Percentiles rank a stretch among this genome's conserved stretches.
Conservation (phyloP, 2,888 invertebrate species). For the Andrena bucephala region DNA sequence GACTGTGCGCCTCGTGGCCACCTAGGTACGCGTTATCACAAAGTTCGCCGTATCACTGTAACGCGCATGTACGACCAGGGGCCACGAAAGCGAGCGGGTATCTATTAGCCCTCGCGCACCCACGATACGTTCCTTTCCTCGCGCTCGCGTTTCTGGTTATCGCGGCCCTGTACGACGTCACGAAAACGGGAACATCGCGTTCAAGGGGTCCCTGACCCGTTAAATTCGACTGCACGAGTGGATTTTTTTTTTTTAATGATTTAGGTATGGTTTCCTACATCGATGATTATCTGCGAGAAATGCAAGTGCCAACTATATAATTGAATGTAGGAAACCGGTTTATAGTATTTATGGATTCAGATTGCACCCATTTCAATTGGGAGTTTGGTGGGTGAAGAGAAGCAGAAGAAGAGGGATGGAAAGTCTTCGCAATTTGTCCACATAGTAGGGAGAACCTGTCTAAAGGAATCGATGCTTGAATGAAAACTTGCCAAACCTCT, state of each 20-base stretch:
- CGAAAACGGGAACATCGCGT: not conserved
- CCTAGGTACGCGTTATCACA: conserved; percentile 77
- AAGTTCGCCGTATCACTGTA: conserved; percentile 76
- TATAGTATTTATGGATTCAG: no score
- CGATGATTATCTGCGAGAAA: not conserved
- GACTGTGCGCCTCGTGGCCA: conserved; percentile 66
- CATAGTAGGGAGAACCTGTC: no score
- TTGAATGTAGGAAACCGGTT: no score
- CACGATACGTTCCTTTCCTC: conserved; percentile 45
- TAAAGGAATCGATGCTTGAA: no score
- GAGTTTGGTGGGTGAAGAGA: no score
- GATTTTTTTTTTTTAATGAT: not conserved
- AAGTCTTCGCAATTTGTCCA: no score
- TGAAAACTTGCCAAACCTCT: no score
- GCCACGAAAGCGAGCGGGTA: conserved; percentile 67
- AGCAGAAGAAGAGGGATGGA: no score
- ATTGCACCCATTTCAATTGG: no score
- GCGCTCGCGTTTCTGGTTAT: conserved; percentile 26
- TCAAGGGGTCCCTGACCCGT: not conserved
- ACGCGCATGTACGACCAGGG: conserved; percentile 72
- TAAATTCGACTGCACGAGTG: not conserved
- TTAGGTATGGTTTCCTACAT: not conserved
- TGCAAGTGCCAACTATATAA: not conserved
- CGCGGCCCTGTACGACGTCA: not conserved
- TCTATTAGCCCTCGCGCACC: conserved; percentile 53